Evolutionary conservation across 2,797 vertebrate species (phyloP).

Genomic region (Cephalopachus bancanus): DNA sequence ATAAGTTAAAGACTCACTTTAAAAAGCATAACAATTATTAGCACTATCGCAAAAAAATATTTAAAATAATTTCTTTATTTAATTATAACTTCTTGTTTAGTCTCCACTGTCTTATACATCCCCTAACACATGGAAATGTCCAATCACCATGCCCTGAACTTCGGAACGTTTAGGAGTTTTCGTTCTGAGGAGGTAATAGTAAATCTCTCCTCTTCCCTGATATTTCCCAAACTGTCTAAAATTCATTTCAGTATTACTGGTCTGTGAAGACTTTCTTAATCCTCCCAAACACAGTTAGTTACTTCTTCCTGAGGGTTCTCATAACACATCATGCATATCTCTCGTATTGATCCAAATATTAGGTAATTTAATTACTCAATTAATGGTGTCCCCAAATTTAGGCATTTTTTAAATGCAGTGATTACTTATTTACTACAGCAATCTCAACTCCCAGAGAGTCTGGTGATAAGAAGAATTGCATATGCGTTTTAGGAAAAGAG

Average conservation of each 20-base stretch:
- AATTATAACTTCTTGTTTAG: slow-evolving; percentile 25
- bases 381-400: neutral
- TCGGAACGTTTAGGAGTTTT: neutral
- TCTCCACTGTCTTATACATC: neutral
- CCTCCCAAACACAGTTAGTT: neutral
- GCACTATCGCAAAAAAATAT: neutral
- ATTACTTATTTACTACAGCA: neutral
- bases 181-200: neutral
- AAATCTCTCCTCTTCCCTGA: neutral
- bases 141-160: neutral
- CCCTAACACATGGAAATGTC: neutral
- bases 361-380: neutral
- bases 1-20: neutral
- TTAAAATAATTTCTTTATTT: slow-evolving; percentile 14
- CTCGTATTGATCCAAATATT: neutral
- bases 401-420: neutral
- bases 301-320: neutral
- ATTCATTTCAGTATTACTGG: neutral
- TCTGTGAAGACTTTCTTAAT: neutral
- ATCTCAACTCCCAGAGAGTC: neutral
- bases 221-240: slow-evolving; percentile 3
- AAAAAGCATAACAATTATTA: neutral
- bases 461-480: neutral
- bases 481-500: neutral
- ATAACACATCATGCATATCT: too few species aligned